These are phyloP conservation scores for Trematomus loennbergii DNA, from an alignment of 2,113 vertebrate genomes.

Conservation along the genomic window DNA sequence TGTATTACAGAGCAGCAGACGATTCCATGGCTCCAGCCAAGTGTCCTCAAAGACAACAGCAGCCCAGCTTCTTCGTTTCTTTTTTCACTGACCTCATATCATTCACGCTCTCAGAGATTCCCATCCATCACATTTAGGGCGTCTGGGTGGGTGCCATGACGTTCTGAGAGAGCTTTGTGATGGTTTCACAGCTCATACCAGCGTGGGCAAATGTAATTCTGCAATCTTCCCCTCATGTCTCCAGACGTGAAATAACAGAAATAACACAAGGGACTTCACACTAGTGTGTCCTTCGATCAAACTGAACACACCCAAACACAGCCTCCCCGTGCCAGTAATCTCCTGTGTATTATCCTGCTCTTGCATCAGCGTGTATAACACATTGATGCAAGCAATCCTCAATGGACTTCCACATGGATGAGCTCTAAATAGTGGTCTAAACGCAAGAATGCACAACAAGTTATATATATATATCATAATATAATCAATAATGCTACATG, in stretches of 20 bases:
- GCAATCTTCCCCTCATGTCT: slow-evolving; percentile 31
- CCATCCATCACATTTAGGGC: slow-evolving; percentile 67
- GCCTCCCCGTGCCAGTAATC: background rate
- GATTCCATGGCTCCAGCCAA: slow-evolving; percentile 49
- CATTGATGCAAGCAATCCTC: slow-evolving; percentile 7
- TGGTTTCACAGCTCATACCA: slow-evolving; percentile 51
- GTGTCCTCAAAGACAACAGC: slow-evolving; percentile 51
- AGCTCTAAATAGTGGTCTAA: slow-evolving; percentile 24
- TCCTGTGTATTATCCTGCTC: slow-evolving; percentile 6
- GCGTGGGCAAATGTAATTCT: slow-evolving; percentile 50
- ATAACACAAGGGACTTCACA: slow-evolving; percentile 29
- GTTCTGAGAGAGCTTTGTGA: slow-evolving; percentile 31
- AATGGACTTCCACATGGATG: slow-evolving; percentile 17
- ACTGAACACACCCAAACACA: slow-evolving; percentile 6
- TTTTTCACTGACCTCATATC: slow-evolving; percentile 35
- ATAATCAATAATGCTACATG: no score
- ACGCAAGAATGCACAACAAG: background rate
- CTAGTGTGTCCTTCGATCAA: slow-evolving; percentile 28
- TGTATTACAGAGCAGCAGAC: slow-evolving; percentile 57
- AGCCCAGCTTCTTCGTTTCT: slow-evolving; percentile 12
- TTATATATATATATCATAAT: no score
- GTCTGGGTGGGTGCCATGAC: slow-evolving; percentile 47
- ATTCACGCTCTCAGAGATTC: slow-evolving; percentile 44
- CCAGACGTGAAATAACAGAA: slow-evolving; percentile 15
- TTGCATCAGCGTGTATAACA: slow-evolving; percentile 26